Base-by-base conservation (phyloP, 2,888 invertebrate species). In the Venustoraphidia nigricollis region DNA sequence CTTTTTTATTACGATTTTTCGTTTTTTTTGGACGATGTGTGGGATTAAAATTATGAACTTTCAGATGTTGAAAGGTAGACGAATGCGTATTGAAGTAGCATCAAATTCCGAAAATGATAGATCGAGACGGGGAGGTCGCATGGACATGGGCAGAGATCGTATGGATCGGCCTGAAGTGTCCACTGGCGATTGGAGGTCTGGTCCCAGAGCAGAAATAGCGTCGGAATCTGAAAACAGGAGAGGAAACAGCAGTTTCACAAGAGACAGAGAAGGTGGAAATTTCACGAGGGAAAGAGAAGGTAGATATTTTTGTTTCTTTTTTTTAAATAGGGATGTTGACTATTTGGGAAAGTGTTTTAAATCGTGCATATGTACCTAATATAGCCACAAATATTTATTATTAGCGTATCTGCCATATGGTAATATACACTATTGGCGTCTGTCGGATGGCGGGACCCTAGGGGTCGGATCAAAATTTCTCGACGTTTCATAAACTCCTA, bases 61-160 rank as follows among this genome's bases (percentile, higher is more conserved):
- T 27, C 59, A 85, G 84, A 75, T 73, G 52, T 76, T 92, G 57
- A 79, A 83, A 62, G 81, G 78, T 46, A 73, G 89, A 55, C 73
- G 84, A 50, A 81, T 90, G 55, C 77, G 86, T 59, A 86, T 90
- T 62, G 87, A 88, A 59, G 74, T 90, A 10, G 81, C 87, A 4
- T 81, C 80, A 51, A 82, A 79, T 58, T 77, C 76, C 55, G 84
- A 82, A 53, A 80, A 81, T 56, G 79, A 82, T 39, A 77, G 81
- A 52, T 64, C 72, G 38, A 75, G 81, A 58, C 73, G 75, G 17
- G 70, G 76, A 44, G 67, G 64, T 9, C 65, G 73, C 56, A 70
- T 70, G 54, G 62, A 58, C 55, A 70, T 73, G 60, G 69, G 65
- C 53, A 65, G 69, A 50, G 70, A 71, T 58, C 69, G 77, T 56